phyloP scores from a whole-genome alignment of 2,797 vertebrate species.

The Alouatta caraya region DNA sequence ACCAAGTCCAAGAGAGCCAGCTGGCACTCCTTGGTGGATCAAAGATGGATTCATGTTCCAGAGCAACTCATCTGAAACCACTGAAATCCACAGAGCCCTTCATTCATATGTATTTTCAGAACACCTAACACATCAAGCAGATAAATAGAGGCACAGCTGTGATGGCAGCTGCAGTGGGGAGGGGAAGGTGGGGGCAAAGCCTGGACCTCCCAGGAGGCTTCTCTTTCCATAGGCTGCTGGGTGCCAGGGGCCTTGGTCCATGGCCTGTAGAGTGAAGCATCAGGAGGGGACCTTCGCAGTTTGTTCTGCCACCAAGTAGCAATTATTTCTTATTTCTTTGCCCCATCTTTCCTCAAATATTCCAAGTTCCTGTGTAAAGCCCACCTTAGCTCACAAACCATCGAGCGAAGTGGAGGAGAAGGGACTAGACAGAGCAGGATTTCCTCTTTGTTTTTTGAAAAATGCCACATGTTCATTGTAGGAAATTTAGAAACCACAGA shows the following conservation, averaged over 20 bases:
- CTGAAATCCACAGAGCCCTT: background rate
- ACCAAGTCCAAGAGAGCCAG: too few relatives aligned
- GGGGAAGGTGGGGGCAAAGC: rapidly evolving
- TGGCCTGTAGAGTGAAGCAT: rapidly evolving
- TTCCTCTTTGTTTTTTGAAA: background rate
- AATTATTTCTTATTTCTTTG: rapidly evolving
- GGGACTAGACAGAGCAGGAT: background rate
- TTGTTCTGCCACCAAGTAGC: background rate
- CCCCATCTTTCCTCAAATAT: background rate
- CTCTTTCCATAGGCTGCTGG: rapidly evolving
- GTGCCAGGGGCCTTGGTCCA: rapidly evolving
- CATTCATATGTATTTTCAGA: background rate
- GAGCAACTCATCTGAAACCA: background rate
- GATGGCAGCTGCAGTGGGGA: rapidly evolving
- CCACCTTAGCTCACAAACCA: background rate
- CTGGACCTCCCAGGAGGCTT: rapidly evolving
- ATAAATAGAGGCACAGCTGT: background rate
- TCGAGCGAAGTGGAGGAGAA: background rate
- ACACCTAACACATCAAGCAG: background rate
- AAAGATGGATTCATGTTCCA: background rate
- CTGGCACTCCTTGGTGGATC: background rate
- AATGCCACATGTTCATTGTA: too few relatives aligned
- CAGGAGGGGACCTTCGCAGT: rapidly evolving
- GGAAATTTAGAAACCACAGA: background rate
- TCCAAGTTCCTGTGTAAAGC: background rate